These are phyloP conservation scores for Cydia strobilella DNA, from an alignment of 1,140 invertebrate genomes.

Conservation along the genomic window DNA sequence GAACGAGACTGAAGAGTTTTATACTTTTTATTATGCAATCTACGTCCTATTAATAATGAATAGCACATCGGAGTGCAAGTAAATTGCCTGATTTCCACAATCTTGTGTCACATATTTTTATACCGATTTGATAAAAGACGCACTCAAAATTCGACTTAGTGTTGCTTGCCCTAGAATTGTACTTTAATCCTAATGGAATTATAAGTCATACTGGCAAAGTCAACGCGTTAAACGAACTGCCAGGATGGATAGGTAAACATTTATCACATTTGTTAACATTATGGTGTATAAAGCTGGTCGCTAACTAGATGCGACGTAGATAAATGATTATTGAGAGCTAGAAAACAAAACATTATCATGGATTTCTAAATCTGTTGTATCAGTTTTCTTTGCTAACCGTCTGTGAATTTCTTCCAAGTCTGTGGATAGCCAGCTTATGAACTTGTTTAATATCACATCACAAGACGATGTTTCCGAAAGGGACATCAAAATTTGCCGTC, in stretches of 20 bases:
- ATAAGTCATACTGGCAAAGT: slow-evolving; percentile 1
- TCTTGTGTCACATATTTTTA: neutral
- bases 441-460: neutral
- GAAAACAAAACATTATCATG: neutral
- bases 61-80: slow-evolving; percentile 2
- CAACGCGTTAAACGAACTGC: neutral
- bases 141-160: neutral
- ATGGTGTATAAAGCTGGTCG: neutral
- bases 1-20: slow-evolving; percentile 32
- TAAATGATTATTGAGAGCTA: neutral
- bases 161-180: neutral
- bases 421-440: slow-evolving; percentile 2
- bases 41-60: slow-evolving; percentile 16
- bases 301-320: neutral
- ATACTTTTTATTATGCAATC: slow-evolving; percentile 28
- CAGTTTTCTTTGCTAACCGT: neutral
- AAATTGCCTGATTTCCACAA: neutral
- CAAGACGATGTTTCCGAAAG: neutral
- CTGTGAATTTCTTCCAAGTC: neutral
- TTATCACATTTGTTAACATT: slow-evolving; percentile 1
- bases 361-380: neutral
- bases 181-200: neutral
- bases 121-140: neutral
- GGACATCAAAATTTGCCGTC: neutral
- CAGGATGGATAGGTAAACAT: neutral